Percentiles rank a stretch among this genome's conserved stretches.
Conservation (phyloP, 2,888 invertebrate species). For the Anthoptus insignis region DNA sequence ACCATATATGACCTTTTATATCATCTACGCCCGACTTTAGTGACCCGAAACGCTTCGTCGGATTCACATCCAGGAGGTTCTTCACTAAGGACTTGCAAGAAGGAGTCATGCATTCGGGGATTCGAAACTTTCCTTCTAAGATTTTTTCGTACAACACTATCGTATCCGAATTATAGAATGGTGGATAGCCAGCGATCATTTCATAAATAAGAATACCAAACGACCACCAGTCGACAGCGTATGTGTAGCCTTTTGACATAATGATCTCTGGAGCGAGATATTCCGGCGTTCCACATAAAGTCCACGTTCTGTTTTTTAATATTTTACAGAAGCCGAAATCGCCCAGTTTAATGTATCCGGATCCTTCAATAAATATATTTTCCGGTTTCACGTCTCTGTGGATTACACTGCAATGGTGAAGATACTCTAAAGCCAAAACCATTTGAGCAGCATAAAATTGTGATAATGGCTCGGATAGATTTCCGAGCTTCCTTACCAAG, state of each 20-base stretch:
- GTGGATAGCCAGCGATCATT: slow-evolving; percentile 96
- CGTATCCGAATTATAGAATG: slow-evolving; percentile 95
- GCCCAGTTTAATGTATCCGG: slow-evolving; percentile 93
- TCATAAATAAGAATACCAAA: slow-evolving; percentile 95
- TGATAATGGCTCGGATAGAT: slow-evolving; percentile 90
- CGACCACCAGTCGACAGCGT: slow-evolving; percentile 98
- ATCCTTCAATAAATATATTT: slow-evolving; percentile 92
- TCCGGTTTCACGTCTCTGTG: slow-evolving; percentile 97
- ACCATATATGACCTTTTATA: slow-evolving; percentile 97
- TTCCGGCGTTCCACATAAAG: slow-evolving; percentile 98
- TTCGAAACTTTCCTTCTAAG: slow-evolving; percentile 94
- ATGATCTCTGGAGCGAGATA: slow-evolving; percentile 98
- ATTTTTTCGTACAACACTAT: slow-evolving; percentile 98
- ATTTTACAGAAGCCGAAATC: slow-evolving; percentile 98
- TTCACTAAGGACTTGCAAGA: slow-evolving; percentile 93
- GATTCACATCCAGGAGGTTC: slow-evolving; percentile 90
- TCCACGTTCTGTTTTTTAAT: slow-evolving; percentile 92
- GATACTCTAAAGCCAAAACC: slow-evolving; percentile 95
- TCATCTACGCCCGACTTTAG: slow-evolving; percentile 95
- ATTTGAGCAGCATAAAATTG: slow-evolving; percentile 97
- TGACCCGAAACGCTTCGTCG: slow-evolving; percentile 91
- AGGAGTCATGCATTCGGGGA: slow-evolving; percentile 92
- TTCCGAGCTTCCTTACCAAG: slow-evolving; percentile 86
- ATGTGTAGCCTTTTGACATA: slow-evolving; percentile 95
- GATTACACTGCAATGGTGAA: slow-evolving; percentile 94